Conservation (phyloP, 2,797 vertebrate genomes). For the Tokudaia tokunoshimensis region DNA sequence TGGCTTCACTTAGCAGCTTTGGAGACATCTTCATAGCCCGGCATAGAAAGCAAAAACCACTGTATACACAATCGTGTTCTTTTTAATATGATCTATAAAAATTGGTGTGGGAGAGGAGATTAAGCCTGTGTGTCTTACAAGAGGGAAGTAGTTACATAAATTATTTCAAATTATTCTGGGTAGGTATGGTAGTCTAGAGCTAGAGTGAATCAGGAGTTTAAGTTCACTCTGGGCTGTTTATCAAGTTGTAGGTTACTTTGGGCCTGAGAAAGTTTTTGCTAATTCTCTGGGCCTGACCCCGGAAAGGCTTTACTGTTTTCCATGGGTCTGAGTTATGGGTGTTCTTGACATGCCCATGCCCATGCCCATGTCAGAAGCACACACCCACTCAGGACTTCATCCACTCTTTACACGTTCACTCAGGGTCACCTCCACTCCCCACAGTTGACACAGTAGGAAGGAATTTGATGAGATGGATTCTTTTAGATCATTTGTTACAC, state of each 20-base stretch:
- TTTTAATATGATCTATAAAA: constrained; percentile 39
- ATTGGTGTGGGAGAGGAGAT: too few relatives aligned
- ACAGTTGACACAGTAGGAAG: background rate
- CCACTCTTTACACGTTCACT: too few relatives aligned
- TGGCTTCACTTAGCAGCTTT: background rate
- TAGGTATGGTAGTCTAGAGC: background rate
- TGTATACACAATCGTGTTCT: background rate
- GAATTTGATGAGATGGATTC: background rate
- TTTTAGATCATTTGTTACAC: background rate
- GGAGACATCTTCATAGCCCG: background rate
- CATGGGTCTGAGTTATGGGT: background rate
- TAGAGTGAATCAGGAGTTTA: background rate
- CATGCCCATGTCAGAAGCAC: background rate
- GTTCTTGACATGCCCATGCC: background rate
- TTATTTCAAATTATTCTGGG: background rate
- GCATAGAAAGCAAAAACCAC: background rate
- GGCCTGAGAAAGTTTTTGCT: background rate
- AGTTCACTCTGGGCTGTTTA: background rate
- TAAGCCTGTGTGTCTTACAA: background rate
- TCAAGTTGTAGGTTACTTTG: background rate
- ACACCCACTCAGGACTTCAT: background rate
- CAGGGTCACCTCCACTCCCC: too few relatives aligned
- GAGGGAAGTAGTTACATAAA: background rate
- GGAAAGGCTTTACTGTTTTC: background rate
- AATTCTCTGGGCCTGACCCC: background rate